Base-by-base conservation (phyloP, 2,797 vertebrate genomes). In the Cygnus olor region DNA sequence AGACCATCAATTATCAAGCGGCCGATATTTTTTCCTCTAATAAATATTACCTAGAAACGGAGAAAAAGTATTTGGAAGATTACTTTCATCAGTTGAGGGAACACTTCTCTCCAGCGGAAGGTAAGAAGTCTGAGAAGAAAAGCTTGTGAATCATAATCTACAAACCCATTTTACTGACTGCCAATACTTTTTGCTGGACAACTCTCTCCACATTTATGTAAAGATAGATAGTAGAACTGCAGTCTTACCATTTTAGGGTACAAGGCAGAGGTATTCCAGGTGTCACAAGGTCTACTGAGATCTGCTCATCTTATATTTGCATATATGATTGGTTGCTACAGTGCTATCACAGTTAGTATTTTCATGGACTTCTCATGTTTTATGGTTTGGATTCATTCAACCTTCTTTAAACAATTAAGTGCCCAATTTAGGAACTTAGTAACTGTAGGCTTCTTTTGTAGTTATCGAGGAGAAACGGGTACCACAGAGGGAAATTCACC, bases 1-100 rank as follows among this genome's bases (percentile, higher is more conserved):
- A 99, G 98, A 70, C 98, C 98, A 95, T 99, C 98, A 60, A 99
- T 98, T 84, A 99, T 96, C 95, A 99, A 94, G 60, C 97, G 98
- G 13, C 99, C 99, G 56, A 93, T 96, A 90, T 96, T 98, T 91
- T 97, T 98, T 83, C 98, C 98, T 89, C 98, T 98, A 88, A 97
- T 98, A 95, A 99, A 98, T 97, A 98, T 98, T 64, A 99, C 98
- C 99, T 99, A 66, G 92, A 47, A 89, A 90, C 21, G 82, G 68
- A 89, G 63, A 76, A 72, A 44, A 89, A 88, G 44, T 40, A 51
- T 2, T 5, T 15, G 38, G 19, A 60, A 56, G 27, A 57, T 76
- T 44, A 27, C 11, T 78, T 94, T 73, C 10, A 53, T 40, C 34
- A 73, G 9, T 45, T 60, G 76, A 66, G 24, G 15, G 11, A 69